A percentile compares a stretch with the other conserved stretches of the same genome.
phyloP scores from a whole-genome alignment of 2,113 vertebrate species.

The Pluvianellus socialis region DNA sequence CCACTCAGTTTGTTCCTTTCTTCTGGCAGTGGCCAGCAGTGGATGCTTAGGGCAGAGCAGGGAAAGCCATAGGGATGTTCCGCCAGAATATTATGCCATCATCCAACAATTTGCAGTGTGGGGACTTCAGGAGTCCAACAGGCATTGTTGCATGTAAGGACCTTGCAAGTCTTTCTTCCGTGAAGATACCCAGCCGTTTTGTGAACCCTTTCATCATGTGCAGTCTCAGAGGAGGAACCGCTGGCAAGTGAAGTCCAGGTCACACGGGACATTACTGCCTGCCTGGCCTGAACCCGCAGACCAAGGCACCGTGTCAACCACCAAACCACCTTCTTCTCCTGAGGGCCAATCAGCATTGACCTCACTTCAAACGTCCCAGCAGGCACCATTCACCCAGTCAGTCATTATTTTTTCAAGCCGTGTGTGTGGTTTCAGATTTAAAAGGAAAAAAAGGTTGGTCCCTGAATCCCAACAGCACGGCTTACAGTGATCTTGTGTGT shows the following conservation, averaged over 20 bases:
- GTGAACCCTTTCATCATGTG: background rate
- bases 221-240: background rate
- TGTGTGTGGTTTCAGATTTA: background rate
- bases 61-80: background rate
- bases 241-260: background rate
- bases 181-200: background rate
- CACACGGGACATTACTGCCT: background rate
- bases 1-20: background rate
- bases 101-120: background rate
- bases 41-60: background rate
- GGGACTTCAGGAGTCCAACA: background rate
- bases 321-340: background rate
- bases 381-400: background rate
- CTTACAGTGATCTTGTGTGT: background rate
- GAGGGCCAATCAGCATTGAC: background rate
- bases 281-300: background rate
- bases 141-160: background rate
- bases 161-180: background rate
- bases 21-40: background rate
- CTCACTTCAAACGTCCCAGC: background rate
- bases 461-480: background rate
- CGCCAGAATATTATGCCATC: background rate
- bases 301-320: background rate
- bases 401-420: background rate
- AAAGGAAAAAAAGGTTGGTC: background rate